These are phyloP conservation scores for Drosophila conformis DNA, from an alignment of 2,888 invertebrate genomes.

Conservation along the genomic window DNA sequence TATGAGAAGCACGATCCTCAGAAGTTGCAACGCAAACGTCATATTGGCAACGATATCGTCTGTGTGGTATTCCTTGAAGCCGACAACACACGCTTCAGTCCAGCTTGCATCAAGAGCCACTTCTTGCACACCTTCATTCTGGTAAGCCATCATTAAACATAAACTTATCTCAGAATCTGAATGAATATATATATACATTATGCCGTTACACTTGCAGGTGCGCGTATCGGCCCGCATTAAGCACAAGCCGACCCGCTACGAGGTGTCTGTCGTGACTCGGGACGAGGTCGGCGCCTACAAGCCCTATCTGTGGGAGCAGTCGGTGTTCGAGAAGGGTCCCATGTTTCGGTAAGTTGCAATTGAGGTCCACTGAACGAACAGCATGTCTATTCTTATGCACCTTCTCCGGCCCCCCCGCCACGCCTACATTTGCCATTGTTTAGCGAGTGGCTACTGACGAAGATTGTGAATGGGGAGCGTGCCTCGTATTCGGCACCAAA, in stretches of 20 bases:
- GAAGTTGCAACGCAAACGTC: conserved; percentile 95
- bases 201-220: conserved; percentile 86
- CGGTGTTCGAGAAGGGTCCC: conserved; percentile 96
- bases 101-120: conserved; percentile 97
- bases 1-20: conserved; percentile 97
- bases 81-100: conserved; percentile 96
- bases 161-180: not conserved
- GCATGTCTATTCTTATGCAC: not conserved
- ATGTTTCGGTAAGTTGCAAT: conserved; percentile 90
- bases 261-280: conserved; percentile 96
- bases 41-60: conserved; percentile 97
- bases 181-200: not conserved
- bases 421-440: not conserved
- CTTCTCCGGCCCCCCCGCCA: not conserved
- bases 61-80: conserved; percentile 97
- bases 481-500: conserved; percentile 97
- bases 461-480: conserved; percentile 96
- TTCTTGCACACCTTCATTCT: conserved; percentile 97
- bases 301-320: conserved; percentile 97
- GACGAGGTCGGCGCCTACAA: conserved; percentile 98
- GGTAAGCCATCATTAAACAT: conserved; percentile 65
- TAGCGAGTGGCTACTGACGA: conserved; percentile 95
- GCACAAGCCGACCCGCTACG: conserved; percentile 94
- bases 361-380: not conserved
- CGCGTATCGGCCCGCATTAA: conserved; percentile 95